A percentile compares a stretch with the other conserved stretches of the same genome.
Evolutionary conservation across 2,888 invertebrate genomes (phyloP).

Genomic region (Drosophila sordidula): DNA sequence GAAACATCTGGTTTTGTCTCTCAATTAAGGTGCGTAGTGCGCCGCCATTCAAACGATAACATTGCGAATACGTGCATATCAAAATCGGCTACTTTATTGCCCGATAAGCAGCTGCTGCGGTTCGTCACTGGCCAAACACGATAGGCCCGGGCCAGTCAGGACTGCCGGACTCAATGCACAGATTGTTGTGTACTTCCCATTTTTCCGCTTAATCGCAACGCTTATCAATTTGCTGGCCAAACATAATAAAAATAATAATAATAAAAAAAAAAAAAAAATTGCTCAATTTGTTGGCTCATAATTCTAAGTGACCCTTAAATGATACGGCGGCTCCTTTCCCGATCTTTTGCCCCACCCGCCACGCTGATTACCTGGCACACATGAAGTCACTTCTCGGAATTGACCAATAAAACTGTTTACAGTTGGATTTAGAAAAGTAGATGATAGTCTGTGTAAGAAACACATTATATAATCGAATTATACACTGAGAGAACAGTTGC

Average conservation of each 20-base stretch:
- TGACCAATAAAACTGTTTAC: not conserved
- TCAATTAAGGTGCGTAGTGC: constrained; percentile 12
- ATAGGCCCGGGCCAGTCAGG: not conserved
- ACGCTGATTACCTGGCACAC: constrained; percentile 5
- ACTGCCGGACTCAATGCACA: not conserved
- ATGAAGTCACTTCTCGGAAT: not conserved
- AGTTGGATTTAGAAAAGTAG: no score
- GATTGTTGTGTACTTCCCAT: not conserved
- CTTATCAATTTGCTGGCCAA: not conserved
- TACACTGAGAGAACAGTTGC: no score
- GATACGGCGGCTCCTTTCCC: not conserved
- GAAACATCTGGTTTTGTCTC: constrained; percentile 45
- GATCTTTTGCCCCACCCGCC: not conserved
- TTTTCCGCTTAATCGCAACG: not conserved
- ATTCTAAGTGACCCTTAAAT: not conserved
- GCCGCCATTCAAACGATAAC: constrained; percentile 14
- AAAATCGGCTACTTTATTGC: not conserved
- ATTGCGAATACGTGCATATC: not conserved
- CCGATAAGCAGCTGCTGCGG: not conserved
- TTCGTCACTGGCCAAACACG: not conserved
- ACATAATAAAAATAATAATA: not conserved
- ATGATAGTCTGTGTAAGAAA: no score
- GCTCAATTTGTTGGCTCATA: constrained; percentile 14
- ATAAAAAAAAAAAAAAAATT: no score
- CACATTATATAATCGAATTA: no score